phyloP scores from a whole-genome alignment of 2,888 invertebrate species.

The Crocallis elinguaria region DNA sequence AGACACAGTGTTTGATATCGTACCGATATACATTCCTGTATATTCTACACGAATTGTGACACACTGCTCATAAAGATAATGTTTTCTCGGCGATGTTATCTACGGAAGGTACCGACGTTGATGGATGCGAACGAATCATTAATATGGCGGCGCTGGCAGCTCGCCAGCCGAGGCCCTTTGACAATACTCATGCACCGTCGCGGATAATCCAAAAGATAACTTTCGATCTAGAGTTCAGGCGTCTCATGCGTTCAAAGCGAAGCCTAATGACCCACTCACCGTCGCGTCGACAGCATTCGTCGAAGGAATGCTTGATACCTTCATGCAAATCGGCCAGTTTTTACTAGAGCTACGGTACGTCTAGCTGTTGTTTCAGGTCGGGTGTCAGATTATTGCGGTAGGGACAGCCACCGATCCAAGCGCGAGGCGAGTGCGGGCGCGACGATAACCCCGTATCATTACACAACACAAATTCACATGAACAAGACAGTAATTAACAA shows the following conservation, averaged over 20 bases:
- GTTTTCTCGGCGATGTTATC: slow-evolving; percentile 36
- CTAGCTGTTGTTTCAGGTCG: slow-evolving; percentile 67
- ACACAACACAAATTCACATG: slow-evolving; percentile 84
- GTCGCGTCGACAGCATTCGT: slow-evolving; percentile 74
- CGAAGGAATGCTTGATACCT: slow-evolving; percentile 79
- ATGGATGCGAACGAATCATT: slow-evolving; percentile 55
- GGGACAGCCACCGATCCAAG: slow-evolving; percentile 73
- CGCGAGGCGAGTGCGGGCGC: slow-evolving; percentile 81
- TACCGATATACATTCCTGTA: slow-evolving; percentile 14
- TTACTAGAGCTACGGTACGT: slow-evolving; percentile 75
- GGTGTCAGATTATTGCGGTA: slow-evolving; percentile 69
- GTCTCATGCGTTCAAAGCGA: slow-evolving; percentile 55
- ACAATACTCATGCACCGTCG: slow-evolving; percentile 13
- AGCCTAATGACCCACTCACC: slow-evolving; percentile 75
- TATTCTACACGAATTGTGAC: slow-evolving; percentile 30
- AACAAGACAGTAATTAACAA: slow-evolving; percentile 79
- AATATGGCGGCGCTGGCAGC: slow-evolving; percentile 46
- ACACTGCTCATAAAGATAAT: slow-evolving; percentile 35
- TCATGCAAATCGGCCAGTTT: slow-evolving; percentile 74
- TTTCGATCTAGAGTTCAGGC: slow-evolving; percentile 28
- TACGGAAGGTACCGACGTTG: slow-evolving; percentile 51
- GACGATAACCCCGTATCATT: slow-evolving; percentile 68
- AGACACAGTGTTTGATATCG: neutral
- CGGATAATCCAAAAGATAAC: slow-evolving; percentile 37
- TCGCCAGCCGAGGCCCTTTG: slow-evolving; percentile 43